Evolutionary conservation across 2,888 invertebrate genomes (phyloP), one percentile per base, ranked within the genome.

Genomic region (Agonopterix heracliana): DNA sequence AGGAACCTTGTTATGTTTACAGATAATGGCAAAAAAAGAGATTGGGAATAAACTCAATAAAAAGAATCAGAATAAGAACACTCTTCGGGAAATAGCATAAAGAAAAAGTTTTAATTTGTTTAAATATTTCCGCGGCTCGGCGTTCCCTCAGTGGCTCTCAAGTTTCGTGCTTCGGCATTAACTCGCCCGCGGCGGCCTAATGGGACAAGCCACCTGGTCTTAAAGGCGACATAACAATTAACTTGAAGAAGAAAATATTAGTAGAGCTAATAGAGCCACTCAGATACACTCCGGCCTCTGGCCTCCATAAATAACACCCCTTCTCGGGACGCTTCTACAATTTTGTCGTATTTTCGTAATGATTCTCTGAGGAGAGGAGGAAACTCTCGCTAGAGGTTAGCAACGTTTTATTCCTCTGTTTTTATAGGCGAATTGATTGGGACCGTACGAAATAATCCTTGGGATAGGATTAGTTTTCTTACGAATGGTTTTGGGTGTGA

Each of bases 141-240:
- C 63, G 66, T 70, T 77, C 71, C 69, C 71, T 65, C 66, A 64
- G 74, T 63, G 71, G 68, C 68, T 74, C 73, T 75, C 76, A 71
- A 79, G 79, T 83, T 83, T 75, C 77, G 73, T 78, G 78, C 69
- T 68, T 63, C 64, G 62, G 74, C 69, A 79, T 81, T 79, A 79
- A 74, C 67, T 74, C 66, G 76, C 76, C 77, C 66, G 74, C 73
- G 71, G 78, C 71, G 69, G 70, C 74, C 77, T 83, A 85, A 87
- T 82, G 80, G 79, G 78, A 76, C 77, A 75, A 75, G 75, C 80
- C 84, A 88, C 87, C 87, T 88, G 85, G 77, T 81, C 78, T 83
- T 83, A 79, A 78, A 86, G 78, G 74, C 78, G 81, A 82, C 82
- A 81, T 86, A 85, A 87, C 86, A 87, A 88, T 86, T 87, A 87